Evolutionary conservation across 2,113 vertebrate genomes (phyloP).

Genomic region (Atlantisia rogersi): DNA sequence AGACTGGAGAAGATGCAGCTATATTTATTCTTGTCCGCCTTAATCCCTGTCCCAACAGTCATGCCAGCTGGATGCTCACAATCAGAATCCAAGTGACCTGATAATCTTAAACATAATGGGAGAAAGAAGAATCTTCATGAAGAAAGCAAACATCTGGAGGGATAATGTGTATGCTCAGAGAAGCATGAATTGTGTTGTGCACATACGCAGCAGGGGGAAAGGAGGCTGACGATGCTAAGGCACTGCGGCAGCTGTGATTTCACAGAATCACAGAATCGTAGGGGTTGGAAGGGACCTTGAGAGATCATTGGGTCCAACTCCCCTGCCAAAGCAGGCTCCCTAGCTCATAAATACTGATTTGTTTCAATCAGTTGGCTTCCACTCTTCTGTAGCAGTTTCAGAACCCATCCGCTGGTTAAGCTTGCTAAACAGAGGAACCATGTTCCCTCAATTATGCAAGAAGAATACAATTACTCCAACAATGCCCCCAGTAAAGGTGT

Average conservation of each 20-base stretch:
- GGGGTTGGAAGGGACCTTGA: too few relatives aligned
- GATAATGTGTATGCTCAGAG: background rate
- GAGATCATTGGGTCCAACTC: too few relatives aligned
- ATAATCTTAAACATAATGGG: background rate
- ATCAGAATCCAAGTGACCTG: background rate
- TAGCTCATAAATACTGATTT: background rate
- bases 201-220: background rate
- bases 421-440: background rate
- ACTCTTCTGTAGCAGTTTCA: background rate
- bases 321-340: too few relatives aligned
- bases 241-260: background rate
- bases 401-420: background rate
- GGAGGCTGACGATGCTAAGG: background rate
- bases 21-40: background rate
- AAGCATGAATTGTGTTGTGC: background rate
- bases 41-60: background rate
- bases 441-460: background rate
- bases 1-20: background rate
- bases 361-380: background rate
- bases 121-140: background rate
- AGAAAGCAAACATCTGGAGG: background rate
- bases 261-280: background rate
- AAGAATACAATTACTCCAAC: background rate
- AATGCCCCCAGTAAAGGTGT: background rate
- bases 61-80: background rate